phyloP scores from a whole-genome alignment of 2,888 invertebrate genomes.

The Limnephilus rhombicus region DNA sequence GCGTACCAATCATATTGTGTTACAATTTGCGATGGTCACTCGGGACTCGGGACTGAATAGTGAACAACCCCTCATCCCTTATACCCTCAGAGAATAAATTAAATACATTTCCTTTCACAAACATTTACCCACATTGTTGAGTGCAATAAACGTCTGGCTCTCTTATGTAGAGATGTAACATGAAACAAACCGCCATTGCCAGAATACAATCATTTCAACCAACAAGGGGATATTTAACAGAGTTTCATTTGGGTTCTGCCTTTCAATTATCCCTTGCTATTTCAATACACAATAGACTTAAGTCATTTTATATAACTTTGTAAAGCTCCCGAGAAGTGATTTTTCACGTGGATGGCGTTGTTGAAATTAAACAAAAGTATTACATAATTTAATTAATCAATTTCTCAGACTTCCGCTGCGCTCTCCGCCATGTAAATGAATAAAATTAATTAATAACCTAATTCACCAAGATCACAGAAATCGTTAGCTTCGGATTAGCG shows the following conservation, averaged over 20 bases:
- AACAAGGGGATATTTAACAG: neutral
- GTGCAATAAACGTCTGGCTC: neutral
- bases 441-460: neutral
- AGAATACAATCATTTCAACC: neutral
- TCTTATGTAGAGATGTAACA: neutral
- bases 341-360: neutral
- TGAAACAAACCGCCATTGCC: neutral
- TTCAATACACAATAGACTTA: neutral
- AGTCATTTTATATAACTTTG: neutral
- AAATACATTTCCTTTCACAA: neutral
- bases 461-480: neutral
- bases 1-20: neutral
- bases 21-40: neutral
- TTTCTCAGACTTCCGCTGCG: neutral
- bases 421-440: neutral
- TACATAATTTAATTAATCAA: neutral
- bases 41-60: neutral
- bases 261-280: conserved; percentile 1
- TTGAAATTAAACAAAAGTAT: neutral
- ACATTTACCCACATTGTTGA: neutral
- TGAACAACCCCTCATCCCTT: neutral
- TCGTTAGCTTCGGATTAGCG: neutral
- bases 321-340: neutral
- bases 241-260: neutral
- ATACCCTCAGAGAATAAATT: neutral